Conservation (phyloP, 1,140 invertebrate species). For the Caenorhabditis tropicalis region DNA sequence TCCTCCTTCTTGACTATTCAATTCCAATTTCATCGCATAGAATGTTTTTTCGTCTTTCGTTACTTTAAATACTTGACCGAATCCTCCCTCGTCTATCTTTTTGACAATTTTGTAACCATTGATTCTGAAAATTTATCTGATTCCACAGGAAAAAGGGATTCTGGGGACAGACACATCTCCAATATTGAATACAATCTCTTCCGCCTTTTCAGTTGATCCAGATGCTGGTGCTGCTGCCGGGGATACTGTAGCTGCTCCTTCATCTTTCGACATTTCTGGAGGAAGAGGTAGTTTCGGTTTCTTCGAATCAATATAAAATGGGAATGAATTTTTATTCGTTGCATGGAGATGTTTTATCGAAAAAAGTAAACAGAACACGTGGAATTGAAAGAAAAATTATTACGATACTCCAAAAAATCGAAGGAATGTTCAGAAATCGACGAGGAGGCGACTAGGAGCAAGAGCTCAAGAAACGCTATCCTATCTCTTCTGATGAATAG, state of each 20-base stretch:
- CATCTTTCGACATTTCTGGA: neutral
- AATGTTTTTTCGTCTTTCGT: constrained; percentile 30
- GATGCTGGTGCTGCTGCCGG: neutral
- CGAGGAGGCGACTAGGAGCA: too few species aligned
- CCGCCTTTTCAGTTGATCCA: neutral
- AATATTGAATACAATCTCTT: too few species aligned
- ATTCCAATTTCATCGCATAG: constrained; percentile 35
- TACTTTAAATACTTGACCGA: constrained; percentile 25
- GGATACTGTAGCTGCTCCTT: neutral
- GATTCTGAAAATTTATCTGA: constrained; percentile 16
- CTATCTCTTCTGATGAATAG: too few species aligned
- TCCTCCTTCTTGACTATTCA: neutral
- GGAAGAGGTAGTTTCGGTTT: neutral
- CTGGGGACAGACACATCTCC: too few species aligned
- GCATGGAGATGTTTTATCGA: too few species aligned
- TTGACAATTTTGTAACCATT: neutral
- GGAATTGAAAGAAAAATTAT: too few species aligned
- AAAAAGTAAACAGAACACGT: too few species aligned
- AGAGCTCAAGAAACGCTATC: too few species aligned
- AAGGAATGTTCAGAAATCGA: too few species aligned
- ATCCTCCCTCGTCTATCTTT: constrained; percentile 26
- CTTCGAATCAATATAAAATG: neutral
- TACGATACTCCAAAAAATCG: too few species aligned
- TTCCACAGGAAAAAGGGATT: too few species aligned
- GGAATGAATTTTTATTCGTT: neutral